These are phyloP conservation scores for Gari tellinella DNA, from an alignment of 2,888 invertebrate genomes.

Conservation along the genomic window DNA sequence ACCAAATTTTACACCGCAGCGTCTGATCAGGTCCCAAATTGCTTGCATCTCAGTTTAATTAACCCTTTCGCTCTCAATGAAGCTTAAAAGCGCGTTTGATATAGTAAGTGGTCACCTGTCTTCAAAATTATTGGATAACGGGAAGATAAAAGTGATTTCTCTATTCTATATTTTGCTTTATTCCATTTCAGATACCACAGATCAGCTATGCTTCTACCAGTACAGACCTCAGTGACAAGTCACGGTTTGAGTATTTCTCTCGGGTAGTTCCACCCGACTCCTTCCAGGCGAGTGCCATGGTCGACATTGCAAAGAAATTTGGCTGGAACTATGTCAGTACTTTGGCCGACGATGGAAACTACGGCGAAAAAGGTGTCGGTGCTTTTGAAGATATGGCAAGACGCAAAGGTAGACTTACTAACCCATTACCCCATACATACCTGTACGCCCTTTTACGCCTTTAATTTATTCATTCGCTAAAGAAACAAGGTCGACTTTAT, in stretches of 20 bases:
- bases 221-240: constrained; percentile 90
- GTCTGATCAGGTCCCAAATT: no score
- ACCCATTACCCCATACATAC: no score
- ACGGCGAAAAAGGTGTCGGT: constrained; percentile 89
- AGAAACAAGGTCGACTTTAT: no score
- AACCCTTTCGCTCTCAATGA: no score
- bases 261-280: constrained; percentile 86
- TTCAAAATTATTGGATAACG: no score
- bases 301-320: constrained; percentile 88
- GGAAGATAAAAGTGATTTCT: no score
- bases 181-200: constrained; percentile 88
- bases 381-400: constrained; percentile 82
- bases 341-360: constrained; percentile 91
- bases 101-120: no score
- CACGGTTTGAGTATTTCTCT: constrained; percentile 90
- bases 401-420: constrained; percentile 80
- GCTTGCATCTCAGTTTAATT: no score
- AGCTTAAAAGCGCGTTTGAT: no score
- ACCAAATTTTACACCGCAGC: no score
- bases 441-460: no score
- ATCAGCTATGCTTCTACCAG: constrained; percentile 90
- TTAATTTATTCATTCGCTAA: no score
- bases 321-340: constrained; percentile 92
- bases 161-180: constrained; percentile 8
- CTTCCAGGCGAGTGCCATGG: constrained; percentile 88